Evolutionary conservation across 2,888 invertebrate species (phyloP).

Genomic region (Orgyia antiqua): DNA sequence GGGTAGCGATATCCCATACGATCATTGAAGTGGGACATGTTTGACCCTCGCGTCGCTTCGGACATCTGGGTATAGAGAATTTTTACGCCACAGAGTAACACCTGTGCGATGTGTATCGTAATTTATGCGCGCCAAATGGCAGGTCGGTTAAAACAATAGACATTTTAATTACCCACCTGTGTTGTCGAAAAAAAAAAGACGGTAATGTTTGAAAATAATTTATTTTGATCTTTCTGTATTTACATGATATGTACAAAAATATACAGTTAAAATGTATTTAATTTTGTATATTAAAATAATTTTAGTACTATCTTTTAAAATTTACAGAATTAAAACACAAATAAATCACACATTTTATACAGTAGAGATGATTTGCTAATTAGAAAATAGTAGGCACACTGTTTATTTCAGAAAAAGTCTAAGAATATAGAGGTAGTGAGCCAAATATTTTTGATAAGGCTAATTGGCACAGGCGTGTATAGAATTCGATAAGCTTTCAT

Average conservation of each 20-base stretch:
- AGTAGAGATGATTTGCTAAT: too few species aligned
- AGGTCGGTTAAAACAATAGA: conserved; percentile 14
- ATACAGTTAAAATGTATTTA: neutral
- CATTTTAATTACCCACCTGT: conserved; percentile 4
- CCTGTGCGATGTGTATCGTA: conserved; percentile 49
- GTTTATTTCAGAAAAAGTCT: too few species aligned
- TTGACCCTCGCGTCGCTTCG: conserved; percentile 38
- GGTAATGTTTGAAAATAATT: conserved; percentile 36
- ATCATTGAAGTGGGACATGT: conserved; percentile 59
- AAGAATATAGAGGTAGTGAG: too few species aligned
- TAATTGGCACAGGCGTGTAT: too few species aligned
- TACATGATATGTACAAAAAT: conserved; percentile 33
- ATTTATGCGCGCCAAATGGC: conserved; percentile 32
- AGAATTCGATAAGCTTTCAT: too few species aligned
- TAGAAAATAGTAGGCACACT: too few species aligned
- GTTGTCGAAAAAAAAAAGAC: conserved; percentile 7
- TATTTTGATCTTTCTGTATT: conserved; percentile 37
- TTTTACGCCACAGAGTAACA: conserved; percentile 26
- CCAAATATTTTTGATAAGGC: too few species aligned
- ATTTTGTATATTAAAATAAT: neutral
- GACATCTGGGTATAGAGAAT: conserved; percentile 25
- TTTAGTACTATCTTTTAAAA: too few species aligned
- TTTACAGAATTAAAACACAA: too few species aligned
- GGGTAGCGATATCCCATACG: conserved; percentile 75
- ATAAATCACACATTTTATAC: too few species aligned